Evolutionary conservation across 2,888 invertebrate genomes (phyloP), one percentile per base, ranked within the genome.

Genomic region (Eledona agricola): DNA sequence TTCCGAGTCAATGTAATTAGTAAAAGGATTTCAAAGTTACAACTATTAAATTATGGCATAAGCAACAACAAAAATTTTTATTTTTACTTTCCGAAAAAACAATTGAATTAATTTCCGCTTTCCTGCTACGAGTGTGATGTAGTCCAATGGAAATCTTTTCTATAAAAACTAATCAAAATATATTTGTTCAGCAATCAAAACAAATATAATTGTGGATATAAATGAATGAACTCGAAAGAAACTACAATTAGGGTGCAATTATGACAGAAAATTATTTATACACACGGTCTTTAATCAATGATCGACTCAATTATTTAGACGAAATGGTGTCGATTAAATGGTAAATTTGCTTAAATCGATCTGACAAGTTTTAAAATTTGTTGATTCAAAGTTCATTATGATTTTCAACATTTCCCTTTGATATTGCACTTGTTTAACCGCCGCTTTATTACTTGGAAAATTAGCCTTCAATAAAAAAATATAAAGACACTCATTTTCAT

Each of bases 1-100:
- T 23, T 34, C 37, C 29, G 22, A 45, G 37, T 43, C 28, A 37
- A 51, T 45, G 43, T 45, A 28, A 51, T 51, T 45, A 51, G 17
- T 22, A 16, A 29, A 45, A 43, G 34, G 32, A 38, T 34, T 51
- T 51, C 13, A 1, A 6, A 45, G 28, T 34, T 35, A 32, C 17
- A 31, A 5, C 19, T 7, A 12, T 25, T 25, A 42, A 42, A 42
- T 51, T 20, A 25, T 20, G 22, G 22, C 17, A 43, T 29, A 5
- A 37, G 45, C 31, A 37, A 37, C n/a, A n/a, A n/a, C n/a, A 51
- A 32, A 37, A 15, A 10, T 5, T 31, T 49, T 19, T 47, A n/a
- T 23, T 40, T 32, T 31, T 16, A 42, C 17, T 37, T 15, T 20
- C 20, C 42, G 11, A 49, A 38, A 49, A 29, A 29, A 31, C 38